phyloP scores from a whole-genome alignment of 2,888 invertebrate species.

The Silvanus unidentatus region DNA sequence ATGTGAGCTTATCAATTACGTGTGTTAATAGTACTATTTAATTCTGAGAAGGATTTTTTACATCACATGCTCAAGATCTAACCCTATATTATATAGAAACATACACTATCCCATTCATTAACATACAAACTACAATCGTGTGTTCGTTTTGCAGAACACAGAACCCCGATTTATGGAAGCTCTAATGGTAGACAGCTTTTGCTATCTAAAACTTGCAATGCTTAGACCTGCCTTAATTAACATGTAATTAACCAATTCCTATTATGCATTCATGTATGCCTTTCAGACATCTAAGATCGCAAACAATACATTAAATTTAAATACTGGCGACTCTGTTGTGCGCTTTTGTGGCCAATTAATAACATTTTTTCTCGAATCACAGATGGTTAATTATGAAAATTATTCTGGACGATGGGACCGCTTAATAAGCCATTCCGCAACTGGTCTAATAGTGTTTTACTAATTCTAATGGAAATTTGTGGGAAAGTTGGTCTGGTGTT shows the following conservation, averaged over 20 bases:
- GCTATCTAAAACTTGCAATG: constrained; percentile 24
- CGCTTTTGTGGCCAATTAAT: constrained; percentile 1
- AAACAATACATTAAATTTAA: constrained; percentile 11
- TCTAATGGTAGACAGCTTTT: constrained; percentile 27
- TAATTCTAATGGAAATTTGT: too few species aligned
- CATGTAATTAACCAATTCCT: constrained; percentile 37
- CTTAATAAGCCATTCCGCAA: too few species aligned
- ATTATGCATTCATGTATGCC: constrained; percentile 23
- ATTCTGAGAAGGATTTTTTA: background rate
- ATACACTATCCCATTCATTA: constrained; percentile 31
- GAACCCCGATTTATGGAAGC: constrained; percentile 29
- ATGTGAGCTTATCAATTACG: too few species aligned
- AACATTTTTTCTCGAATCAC: background rate
- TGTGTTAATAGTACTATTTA: too few species aligned
- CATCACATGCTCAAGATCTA: constrained; percentile 19
- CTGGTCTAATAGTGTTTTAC: too few species aligned
- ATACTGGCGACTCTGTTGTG: constrained; percentile 3
- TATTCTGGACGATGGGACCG: background rate
- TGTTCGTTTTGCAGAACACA: constrained; percentile 21
- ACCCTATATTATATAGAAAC: constrained; percentile 25
- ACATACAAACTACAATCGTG: constrained; percentile 37
- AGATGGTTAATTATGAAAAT: constrained; percentile 3
- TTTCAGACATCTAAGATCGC: constrained; percentile 7
- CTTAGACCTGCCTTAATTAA: constrained; percentile 34
- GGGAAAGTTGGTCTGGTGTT: too few species aligned